Evolutionary conservation across 2,888 invertebrate genomes (phyloP).

Genomic region (Minunthozetes semirufus): DNA sequence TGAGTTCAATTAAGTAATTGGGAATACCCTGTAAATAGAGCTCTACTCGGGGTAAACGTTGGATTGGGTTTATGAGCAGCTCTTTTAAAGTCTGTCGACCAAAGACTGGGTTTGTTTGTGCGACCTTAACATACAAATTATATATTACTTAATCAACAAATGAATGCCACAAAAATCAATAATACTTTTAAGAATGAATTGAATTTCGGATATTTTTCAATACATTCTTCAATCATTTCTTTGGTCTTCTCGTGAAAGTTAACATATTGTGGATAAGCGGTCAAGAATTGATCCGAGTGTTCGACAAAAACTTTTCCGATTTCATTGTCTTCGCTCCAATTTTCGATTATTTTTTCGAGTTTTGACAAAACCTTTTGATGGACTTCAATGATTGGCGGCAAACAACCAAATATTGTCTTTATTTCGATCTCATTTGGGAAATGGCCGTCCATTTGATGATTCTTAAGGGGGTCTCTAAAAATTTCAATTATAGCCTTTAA

Average conservation of each 20-base stretch:
- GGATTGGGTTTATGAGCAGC: slow-evolving; percentile 92
- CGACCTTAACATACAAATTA: no score
- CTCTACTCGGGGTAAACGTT: slow-evolving; percentile 91
- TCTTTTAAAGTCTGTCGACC: slow-evolving; percentile 92
- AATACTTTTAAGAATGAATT: slow-evolving; percentile 91
- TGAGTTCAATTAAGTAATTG: not conserved
- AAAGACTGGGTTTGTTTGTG: slow-evolving; percentile 72
- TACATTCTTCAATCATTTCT: slow-evolving; percentile 82
- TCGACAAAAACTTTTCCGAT: slow-evolving; percentile 35
- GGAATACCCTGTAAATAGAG: slow-evolving; percentile 78
- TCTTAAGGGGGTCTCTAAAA: slow-evolving; percentile 87
- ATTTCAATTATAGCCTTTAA: slow-evolving; percentile 89
- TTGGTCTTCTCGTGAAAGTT: slow-evolving; percentile 97
- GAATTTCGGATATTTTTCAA: slow-evolving; percentile 86
- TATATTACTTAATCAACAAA: no score
- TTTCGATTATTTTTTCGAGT: slow-evolving; percentile 59
- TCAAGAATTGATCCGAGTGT: slow-evolving; percentile 69
- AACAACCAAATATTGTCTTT: slow-evolving; percentile 89
- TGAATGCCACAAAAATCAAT: not conserved
- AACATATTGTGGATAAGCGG: slow-evolving; percentile 94
- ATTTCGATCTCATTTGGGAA: slow-evolving; percentile 82
- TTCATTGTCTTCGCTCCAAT: slow-evolving; percentile 65
- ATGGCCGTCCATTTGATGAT: slow-evolving; percentile 67
- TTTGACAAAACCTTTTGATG: slow-evolving; percentile 65
- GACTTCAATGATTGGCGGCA: slow-evolving; percentile 87